A percentile compares a stretch with the other conserved stretches of the same genome.
Evolutionary conservation across 1,140 invertebrate species (phyloP).

Genomic region (Drosophila lowei): DNA sequence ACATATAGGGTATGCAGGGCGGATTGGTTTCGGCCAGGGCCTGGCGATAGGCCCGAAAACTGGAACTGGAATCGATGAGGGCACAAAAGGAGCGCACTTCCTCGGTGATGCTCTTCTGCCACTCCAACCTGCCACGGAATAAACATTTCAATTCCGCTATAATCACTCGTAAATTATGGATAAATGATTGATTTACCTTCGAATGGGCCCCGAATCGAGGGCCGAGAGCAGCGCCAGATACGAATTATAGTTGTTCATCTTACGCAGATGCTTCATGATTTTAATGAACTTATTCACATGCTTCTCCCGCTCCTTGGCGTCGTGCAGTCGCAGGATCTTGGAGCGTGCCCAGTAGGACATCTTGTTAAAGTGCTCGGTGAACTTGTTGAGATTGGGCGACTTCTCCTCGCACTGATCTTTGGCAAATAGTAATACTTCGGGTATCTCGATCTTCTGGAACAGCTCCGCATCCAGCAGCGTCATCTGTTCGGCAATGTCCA

Average conservation of each 20-base stretch:
- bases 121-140: slow-evolving; percentile 89
- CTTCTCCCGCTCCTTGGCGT: slow-evolving; percentile 97
- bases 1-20: slow-evolving; percentile 99
- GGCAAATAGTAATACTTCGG: slow-evolving; percentile 98
- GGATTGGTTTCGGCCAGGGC: slow-evolving; percentile 96
- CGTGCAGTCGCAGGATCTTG: slow-evolving; percentile 90
- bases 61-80: slow-evolving; percentile 97
- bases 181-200: slow-evolving; percentile 81
- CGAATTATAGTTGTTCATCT: slow-evolving; percentile 99
- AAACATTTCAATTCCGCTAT: no score
- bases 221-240: slow-evolving; percentile 98
- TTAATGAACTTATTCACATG: slow-evolving; percentile 99
- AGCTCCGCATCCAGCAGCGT: slow-evolving; percentile 97
- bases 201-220: slow-evolving; percentile 97
- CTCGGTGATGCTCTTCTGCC: slow-evolving; percentile 96
- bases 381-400: slow-evolving; percentile 97
- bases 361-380: slow-evolving; percentile 99
- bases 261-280: slow-evolving; percentile 98
- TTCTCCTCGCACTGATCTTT: slow-evolving; percentile 98
- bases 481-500: slow-evolving; percentile 96
- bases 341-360: slow-evolving; percentile 99
- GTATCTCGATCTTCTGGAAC: slow-evolving; percentile 98
- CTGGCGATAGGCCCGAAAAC: slow-evolving; percentile 97
- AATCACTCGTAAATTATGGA: not conserved
- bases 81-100: slow-evolving; percentile 96